phyloP scores from a whole-genome alignment of 2,113 vertebrate species.

The Maccullochella peelii region DNA sequence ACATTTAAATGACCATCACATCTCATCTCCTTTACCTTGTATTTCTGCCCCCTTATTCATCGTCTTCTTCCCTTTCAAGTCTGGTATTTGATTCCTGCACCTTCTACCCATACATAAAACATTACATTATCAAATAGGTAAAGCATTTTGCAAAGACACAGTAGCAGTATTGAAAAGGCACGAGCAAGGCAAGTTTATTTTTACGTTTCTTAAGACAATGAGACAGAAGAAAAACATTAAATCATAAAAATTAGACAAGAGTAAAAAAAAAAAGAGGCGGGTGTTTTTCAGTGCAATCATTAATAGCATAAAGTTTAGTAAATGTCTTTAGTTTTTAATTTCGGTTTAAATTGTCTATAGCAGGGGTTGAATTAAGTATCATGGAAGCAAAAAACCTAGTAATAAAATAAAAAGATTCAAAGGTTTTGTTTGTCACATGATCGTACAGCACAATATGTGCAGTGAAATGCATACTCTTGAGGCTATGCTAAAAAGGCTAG shows the following conservation, averaged over 20 bases:
- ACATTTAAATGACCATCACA: constrained; percentile 15
- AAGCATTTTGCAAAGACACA: too few species aligned
- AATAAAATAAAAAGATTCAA: neutral
- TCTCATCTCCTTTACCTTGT: neutral
- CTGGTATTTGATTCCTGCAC: neutral
- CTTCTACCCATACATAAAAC: neutral
- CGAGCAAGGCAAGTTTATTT: neutral
- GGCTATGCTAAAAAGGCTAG: neutral
- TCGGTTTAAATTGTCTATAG: neutral
- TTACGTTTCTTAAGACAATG: neutral
- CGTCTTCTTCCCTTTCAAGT: neutral
- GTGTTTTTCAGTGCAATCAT: neutral
- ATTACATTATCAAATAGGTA: neutral
- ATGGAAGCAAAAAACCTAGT: neutral
- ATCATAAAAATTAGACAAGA: neutral
- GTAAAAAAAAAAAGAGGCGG: neutral
- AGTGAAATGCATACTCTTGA: neutral
- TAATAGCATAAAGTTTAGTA: neutral
- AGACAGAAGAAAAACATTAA: neutral
- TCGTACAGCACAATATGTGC: neutral
- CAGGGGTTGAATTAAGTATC: neutral
- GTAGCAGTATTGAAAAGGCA: neutral
- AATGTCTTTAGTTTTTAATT: neutral
- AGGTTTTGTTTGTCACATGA: neutral
- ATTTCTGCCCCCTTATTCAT: neutral